These are phyloP conservation scores for Drosophila navojoa DNA, from an alignment of 1,140 invertebrate genomes.

Conservation along the genomic window DNA sequence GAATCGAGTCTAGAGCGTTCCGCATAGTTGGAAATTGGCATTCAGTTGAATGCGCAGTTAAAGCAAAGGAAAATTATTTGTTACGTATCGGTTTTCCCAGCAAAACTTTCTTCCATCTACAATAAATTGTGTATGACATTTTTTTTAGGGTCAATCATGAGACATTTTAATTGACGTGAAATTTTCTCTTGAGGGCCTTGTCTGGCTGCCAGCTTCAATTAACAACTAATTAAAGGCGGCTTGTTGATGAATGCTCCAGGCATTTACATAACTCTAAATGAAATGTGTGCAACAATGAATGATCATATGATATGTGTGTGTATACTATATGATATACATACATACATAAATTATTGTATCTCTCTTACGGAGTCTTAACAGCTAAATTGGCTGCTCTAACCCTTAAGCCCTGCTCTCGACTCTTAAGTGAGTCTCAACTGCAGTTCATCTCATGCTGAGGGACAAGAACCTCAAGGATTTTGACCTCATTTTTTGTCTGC, in stretches of 20 bases:
- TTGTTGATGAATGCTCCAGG: conserved; percentile 14
- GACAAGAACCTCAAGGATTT: conserved; percentile 83
- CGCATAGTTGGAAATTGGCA: conserved; percentile 42
- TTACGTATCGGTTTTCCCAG: conserved; percentile 23
- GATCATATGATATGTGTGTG: not conserved
- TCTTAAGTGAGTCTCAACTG: not conserved
- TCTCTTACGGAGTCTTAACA: conserved; percentile 53
- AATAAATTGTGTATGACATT: conserved; percentile 13
- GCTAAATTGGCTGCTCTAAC: not conserved
- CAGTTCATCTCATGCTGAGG: conserved; percentile 46
- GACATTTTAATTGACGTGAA: conserved; percentile 29
- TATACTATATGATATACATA: too few species aligned
- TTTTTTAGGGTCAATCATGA: conserved; percentile 19
- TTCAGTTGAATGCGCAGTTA: conserved; percentile 33
- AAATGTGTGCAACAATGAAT: conserved; percentile 22
- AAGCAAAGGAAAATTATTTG: not conserved
- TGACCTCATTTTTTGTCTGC: conserved; percentile 73
- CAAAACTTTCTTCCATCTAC: conserved; percentile 1
- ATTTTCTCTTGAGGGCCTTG: conserved; percentile 16
- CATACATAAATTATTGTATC: conserved; percentile 34
- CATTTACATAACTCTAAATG: conserved; percentile 43
- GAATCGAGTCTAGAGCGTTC: conserved; percentile 29
- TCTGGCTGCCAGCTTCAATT: conserved; percentile 25
- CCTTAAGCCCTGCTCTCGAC: not conserved
- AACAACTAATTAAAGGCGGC: conserved; percentile 25